Evolutionary conservation across 2,113 vertebrate genomes (phyloP), one percentile per base, ranked within the genome.

Genomic region (Sapajus apella): DNA sequence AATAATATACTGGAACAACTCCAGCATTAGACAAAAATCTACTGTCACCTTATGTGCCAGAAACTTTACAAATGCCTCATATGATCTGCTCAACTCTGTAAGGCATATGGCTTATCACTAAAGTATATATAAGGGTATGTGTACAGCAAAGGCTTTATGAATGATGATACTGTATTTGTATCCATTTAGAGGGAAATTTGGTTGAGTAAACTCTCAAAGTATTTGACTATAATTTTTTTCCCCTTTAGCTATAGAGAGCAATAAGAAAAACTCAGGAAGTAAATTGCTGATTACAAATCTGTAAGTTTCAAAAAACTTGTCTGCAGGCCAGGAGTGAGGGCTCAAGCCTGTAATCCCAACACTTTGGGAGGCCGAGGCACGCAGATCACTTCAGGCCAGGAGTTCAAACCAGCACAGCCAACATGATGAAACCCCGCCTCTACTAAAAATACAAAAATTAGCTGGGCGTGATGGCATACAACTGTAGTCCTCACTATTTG

Each of bases 151-250:
- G 61, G 43, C 23, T 73, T 23, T 21, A 40, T 90, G 32, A 96
- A 86, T 55, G 30, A 80, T 16, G 70, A 16, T 25, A 86, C 72
- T 90, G 30, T 25, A 82, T 32, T 47, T 94, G 32, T 85, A 52
- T 58, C 61, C 40, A 81, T 76, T 93, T 89, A 93, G 17, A 47
- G 85, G 20, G 40, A 93, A 93, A 95, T 79, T 40, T 82, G 16
- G 35, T 52, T 56, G 82, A 80, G 30, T 72, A 68, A 91, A 80
- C 20, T 90, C 27, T 75, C 64, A 55, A 90, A 90, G n/a, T 90
- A 94, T 88, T 77, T 86, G n/a, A 37, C 64, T 88, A 40, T 55
- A 73, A 40, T 73, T 90, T 81, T 40, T 58, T 23, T 5, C 3
- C 14, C 32, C 17, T 30, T 76, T 2, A 52, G n/a, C n/a, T 52